Conservation (phyloP, 2,113 vertebrate genomes). For the Astur gentilis region DNA sequence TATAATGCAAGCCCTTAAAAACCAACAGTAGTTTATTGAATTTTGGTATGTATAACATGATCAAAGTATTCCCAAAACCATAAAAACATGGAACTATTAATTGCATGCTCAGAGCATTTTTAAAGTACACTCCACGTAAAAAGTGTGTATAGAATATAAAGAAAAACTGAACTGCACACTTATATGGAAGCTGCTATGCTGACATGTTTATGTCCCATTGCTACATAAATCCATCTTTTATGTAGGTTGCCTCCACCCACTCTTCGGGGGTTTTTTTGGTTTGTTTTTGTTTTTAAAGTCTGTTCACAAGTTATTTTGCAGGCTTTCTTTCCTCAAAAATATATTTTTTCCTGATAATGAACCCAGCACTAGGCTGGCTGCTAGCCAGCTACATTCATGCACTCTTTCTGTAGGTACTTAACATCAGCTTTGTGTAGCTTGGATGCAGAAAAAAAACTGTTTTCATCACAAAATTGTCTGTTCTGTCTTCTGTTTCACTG, state of each 20-base stretch:
- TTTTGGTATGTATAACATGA: background rate
- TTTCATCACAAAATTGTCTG: background rate
- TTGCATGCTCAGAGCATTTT: background rate
- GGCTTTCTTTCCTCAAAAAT: background rate
- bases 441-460: background rate
- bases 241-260: background rate
- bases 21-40: background rate
- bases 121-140: background rate
- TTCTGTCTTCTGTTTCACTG: background rate
- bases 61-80: background rate
- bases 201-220: background rate
- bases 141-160: background rate
- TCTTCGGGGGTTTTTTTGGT: background rate
- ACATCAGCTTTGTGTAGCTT: background rate
- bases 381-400: background rate
- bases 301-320: background rate
- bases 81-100: background rate
- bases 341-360: background rate
- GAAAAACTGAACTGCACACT: background rate
- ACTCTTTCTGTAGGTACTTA: background rate
- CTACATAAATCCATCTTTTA: background rate
- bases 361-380: background rate
- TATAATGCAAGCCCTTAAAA: background rate
- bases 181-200: background rate
- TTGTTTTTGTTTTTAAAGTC: background rate